Percentiles rank a stretch among this genome's conserved stretches.
Evolutionary conservation across 2,888 invertebrate genomes (phyloP).

Genomic region (Spilarctia lutea): DNA sequence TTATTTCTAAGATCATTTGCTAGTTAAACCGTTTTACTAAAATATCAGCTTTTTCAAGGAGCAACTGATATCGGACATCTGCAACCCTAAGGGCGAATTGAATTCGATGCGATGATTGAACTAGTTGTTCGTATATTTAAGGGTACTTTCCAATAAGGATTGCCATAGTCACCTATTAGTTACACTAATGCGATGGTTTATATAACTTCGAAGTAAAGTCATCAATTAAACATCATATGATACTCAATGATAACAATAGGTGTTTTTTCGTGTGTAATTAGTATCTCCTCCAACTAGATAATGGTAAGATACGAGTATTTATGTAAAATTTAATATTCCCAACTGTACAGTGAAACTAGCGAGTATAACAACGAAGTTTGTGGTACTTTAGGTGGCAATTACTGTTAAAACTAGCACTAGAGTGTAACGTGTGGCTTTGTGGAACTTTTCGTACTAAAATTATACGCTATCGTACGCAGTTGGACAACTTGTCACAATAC

Average conservation of each 20-base stretch:
- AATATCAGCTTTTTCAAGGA: too few species aligned
- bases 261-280: background rate
- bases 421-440: conserved; percentile 31
- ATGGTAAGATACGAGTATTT: background rate
- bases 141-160: too few species aligned
- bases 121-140: too few species aligned
- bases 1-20: too few species aligned
- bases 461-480: conserved; percentile 37
- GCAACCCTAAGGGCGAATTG: too few species aligned
- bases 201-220: background rate
- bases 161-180: too few species aligned
- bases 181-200: background rate
- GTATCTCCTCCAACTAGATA: background rate
- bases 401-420: conserved; percentile 39
- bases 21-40: too few species aligned
- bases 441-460: conserved; percentile 37
- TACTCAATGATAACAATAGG: background rate
- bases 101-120: too few species aligned
- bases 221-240: background rate
- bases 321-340: conserved; percentile 9
- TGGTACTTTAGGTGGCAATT: conserved; percentile 39
- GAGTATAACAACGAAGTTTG: conserved; percentile 37
- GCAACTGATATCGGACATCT: too few species aligned
- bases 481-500: conserved; percentile 30
- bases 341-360: conserved; percentile 18